Evolutionary conservation across 2,888 invertebrate species (phyloP).

Genomic region (Corbicula japonica): DNA sequence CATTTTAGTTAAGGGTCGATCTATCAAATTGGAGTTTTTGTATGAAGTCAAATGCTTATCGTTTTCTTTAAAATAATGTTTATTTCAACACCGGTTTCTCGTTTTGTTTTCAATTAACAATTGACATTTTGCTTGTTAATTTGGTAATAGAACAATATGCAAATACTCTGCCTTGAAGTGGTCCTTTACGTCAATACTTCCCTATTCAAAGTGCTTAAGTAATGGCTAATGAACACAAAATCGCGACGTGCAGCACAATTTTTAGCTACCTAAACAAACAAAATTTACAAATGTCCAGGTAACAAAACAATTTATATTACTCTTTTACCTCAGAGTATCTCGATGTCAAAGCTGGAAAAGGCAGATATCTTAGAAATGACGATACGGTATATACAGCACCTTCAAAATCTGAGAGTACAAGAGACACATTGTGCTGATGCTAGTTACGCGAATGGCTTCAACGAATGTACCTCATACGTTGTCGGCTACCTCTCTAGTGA

Average conservation of each 20-base stretch:
- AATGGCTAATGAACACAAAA: background rate
- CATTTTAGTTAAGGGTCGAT: too few relatives aligned
- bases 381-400: slow-evolving; percentile 81
- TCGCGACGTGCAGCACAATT: background rate
- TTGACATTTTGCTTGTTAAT: too few relatives aligned
- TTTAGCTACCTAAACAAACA: background rate
- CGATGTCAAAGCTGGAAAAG: slow-evolving; percentile 85
- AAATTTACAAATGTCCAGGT: background rate
- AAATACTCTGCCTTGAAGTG: background rate
- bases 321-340: slow-evolving; percentile 78
- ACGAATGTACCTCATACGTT: too few relatives aligned
- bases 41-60: too few relatives aligned
- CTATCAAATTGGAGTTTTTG: too few relatives aligned
- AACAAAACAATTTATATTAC: slow-evolving; percentile 2
- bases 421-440: too few relatives aligned
- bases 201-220: background rate
- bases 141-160: background rate
- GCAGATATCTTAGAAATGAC: slow-evolving; percentile 86
- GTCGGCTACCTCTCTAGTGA: too few relatives aligned
- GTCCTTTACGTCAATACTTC: background rate
- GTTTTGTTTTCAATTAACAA: too few relatives aligned
- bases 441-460: too few relatives aligned
- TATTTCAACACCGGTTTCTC: too few relatives aligned
- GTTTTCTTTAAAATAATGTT: too few relatives aligned
- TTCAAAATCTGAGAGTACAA: too few relatives aligned